Evolutionary conservation across 2,797 vertebrate species (phyloP).

Genomic region (Valencia hispanica): DNA sequence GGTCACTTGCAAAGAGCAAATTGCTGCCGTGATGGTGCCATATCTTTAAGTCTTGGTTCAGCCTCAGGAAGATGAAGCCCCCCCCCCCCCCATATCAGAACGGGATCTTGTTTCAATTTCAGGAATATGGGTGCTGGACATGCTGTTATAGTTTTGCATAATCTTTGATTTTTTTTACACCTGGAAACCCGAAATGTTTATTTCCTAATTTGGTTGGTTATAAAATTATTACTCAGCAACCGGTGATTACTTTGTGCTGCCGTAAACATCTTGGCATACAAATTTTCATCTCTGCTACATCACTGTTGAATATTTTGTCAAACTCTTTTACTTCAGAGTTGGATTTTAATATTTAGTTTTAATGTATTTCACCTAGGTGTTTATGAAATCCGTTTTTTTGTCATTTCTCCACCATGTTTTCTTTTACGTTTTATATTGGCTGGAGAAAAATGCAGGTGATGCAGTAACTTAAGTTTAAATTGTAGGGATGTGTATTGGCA

Average conservation of each 20-base stretch:
- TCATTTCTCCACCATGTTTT: background rate
- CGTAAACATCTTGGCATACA: too few species aligned
- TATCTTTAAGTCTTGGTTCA: slow-evolving; percentile 43
- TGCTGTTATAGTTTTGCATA: background rate
- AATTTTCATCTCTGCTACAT: background rate
- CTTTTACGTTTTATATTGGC: background rate
- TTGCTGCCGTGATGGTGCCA: slow-evolving; percentile 34
- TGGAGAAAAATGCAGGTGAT: background rate
- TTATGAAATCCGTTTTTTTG: background rate
- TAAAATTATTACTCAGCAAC: background rate
- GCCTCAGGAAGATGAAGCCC: slow-evolving; percentile 36
- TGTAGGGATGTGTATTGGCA: too few species aligned
- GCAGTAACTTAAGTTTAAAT: background rate
- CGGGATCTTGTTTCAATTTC: background rate
- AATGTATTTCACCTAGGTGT: background rate
- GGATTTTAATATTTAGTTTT: too few species aligned
- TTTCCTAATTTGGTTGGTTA: background rate
- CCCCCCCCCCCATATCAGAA: background rate
- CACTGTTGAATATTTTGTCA: background rate
- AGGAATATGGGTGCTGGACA: background rate
- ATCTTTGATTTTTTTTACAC: background rate
- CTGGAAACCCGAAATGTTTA: background rate
- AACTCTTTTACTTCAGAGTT: too few species aligned
- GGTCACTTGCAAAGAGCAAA: slow-evolving; percentile 46
- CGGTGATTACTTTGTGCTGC: background rate